phyloP scores from a whole-genome alignment of 2,888 invertebrate species.

The Drepanosiphum platanoidis region DNA sequence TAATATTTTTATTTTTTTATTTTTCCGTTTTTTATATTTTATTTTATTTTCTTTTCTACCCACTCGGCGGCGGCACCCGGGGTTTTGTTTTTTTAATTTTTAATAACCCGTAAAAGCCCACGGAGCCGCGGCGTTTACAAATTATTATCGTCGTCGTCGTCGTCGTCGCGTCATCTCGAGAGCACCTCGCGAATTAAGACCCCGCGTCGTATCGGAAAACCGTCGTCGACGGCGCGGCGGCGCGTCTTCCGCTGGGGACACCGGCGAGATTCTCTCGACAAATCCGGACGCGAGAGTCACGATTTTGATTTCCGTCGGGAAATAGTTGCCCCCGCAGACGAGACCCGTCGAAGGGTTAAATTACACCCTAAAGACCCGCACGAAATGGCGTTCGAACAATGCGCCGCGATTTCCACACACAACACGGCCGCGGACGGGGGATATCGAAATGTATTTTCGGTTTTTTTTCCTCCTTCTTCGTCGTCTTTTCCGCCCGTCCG shows the following conservation, averaged over 20 bases:
- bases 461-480: not conserved
- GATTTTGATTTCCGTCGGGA: constrained; percentile 42
- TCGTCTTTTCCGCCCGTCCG: not conserved
- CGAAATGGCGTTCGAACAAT: not conserved
- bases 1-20: constrained; percentile 47
- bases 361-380: constrained; percentile 31
- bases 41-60: no score
- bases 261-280: not conserved
- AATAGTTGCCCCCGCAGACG: not conserved
- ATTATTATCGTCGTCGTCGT: not conserved
- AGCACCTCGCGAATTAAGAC: no score
- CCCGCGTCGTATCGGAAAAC: no score
- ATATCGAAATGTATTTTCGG: constrained; percentile 7
- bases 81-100: constrained; percentile 45
- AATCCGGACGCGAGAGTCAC: constrained; percentile 14
- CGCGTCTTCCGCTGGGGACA: no score
- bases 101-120: constrained; percentile 47
- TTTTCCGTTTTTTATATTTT: no score
- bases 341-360: constrained; percentile 37
- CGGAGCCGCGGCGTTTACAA: not conserved
- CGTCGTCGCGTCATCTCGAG: no score
- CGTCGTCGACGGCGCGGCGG: no score
- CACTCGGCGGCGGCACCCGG: constrained; percentile 24
- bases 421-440: not conserved
- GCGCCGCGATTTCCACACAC: not conserved